phyloP scores from a whole-genome alignment of 2,888 invertebrate species.

The Hyposoter dolosus region DNA sequence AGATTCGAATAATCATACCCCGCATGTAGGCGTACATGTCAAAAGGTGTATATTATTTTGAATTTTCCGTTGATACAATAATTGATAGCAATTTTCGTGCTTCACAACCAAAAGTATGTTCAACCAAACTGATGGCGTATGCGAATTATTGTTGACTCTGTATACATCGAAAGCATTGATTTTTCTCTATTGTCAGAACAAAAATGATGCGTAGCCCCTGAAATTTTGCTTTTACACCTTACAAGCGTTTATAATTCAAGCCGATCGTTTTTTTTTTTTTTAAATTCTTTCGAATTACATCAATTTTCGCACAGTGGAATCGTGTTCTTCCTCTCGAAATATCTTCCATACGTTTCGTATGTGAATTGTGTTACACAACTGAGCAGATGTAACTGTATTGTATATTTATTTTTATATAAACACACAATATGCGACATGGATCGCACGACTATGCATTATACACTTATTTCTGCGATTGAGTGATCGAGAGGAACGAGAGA shows the following conservation, averaged over 20 bases:
- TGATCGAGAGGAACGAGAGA: conserved; percentile 46
- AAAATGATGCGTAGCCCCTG: neutral
- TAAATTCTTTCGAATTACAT: neutral
- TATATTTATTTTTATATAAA: neutral
- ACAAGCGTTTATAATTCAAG: neutral
- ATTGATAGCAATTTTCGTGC: neutral
- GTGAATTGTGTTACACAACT: neutral
- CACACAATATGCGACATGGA: neutral
- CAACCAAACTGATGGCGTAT: neutral
- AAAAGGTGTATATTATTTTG: neutral
- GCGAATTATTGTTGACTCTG: neutral
- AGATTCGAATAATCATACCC: neutral
- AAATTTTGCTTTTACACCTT: neutral
- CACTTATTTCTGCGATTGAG: conserved; percentile 26
- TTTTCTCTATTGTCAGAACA: neutral
- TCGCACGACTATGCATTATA: neutral
- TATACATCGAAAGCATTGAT: neutral
- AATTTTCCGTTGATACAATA: neutral
- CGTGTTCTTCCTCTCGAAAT: neutral
- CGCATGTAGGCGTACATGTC: neutral
- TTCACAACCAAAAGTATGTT: neutral
- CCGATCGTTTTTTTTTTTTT: neutral
- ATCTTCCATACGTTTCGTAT: neutral
- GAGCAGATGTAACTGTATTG: neutral
- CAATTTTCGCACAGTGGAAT: neutral